Evolutionary conservation across 2,888 invertebrate species (phyloP).

Genomic region (Micoletzkya japonica): DNA sequence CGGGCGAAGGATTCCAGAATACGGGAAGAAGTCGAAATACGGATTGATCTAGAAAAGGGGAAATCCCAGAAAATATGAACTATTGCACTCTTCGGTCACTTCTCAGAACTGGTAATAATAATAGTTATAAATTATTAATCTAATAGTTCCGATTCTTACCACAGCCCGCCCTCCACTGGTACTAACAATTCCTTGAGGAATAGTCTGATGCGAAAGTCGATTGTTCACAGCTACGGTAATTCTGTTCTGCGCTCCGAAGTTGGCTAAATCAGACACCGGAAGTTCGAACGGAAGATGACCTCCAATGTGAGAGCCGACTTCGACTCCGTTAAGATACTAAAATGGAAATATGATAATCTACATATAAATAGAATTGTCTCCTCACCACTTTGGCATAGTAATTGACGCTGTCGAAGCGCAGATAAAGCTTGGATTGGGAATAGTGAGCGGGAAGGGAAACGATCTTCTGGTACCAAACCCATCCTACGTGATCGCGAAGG

Average conservation of each 20-base stretch:
- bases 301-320: slow-evolving; percentile 82
- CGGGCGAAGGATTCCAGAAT: slow-evolving; percentile 85
- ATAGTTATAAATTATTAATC: too few relatives aligned
- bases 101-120: too few relatives aligned
- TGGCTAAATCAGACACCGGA: slow-evolving; percentile 75
- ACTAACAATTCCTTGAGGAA: slow-evolving; percentile 70
- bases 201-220: slow-evolving; percentile 80
- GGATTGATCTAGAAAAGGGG: slow-evolving; percentile 76
- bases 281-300: slow-evolving; percentile 93
- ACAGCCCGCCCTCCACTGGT: background rate
- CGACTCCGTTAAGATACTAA: slow-evolving; percentile 86
- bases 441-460: slow-evolving; percentile 35
- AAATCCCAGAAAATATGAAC: too few relatives aligned
- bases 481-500: slow-evolving; percentile 87
- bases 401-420: slow-evolving; percentile 89
- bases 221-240: slow-evolving; percentile 84
- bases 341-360: too few relatives aligned
- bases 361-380: too few relatives aligned
- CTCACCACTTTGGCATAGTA: slow-evolving; percentile 82
- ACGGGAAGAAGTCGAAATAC: slow-evolving; percentile 95
- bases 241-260: slow-evolving; percentile 36
- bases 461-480: slow-evolving; percentile 81
- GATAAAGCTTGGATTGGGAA: slow-evolving; percentile 68
- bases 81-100: too few relatives aligned
- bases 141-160: too few relatives aligned